Evolutionary conservation across 2,888 invertebrate genomes (phyloP), one percentile per base, ranked within the genome.

Genomic region (Hydriomena furcata): DNA sequence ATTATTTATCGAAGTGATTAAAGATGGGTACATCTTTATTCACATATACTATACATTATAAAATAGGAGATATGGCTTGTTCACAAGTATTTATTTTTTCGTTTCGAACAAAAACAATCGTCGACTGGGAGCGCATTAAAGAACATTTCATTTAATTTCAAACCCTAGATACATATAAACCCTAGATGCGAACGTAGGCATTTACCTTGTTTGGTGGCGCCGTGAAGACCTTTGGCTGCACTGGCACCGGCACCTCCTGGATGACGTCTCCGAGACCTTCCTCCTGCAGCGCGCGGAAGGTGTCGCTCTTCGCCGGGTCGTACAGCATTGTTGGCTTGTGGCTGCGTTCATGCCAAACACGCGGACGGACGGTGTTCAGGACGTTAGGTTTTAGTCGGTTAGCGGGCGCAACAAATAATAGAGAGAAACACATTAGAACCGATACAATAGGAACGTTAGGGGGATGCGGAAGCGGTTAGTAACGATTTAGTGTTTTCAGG

Each of bases 291-390:
- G 95, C 96, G 91, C 94, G 95, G 92, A 93, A 96, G 51, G 97
- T 96, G 84, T 96, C 96, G 77, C 96, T 97, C 91, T 95, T 94
- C 80, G 95, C 94, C 66, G 97, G 97, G 92, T 97, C 96, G 92
- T 94, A 97, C 79, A 92, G 93, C 79, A 94, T 85, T 62, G 94
- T 93, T 82, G 94, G 94, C 92, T 93, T 94, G 82, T 89, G 84
- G 73, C 92, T 92, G 82, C 67, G 50, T 44, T 56, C 44, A 57
- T 65, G 52, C 58, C 67, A 48, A 49, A 55, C 42, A 58, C 66
- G 53, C 59, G 41, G 57, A 42, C 44, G 58, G 49, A 68, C 68
- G 80, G 58, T 58, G 65, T 56, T 36, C 63, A 79, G 82, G 78
- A 68, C 75, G 84, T 86, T 85, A 89, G 88, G 76, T 67, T 80